Conservation (phyloP, 1,140 invertebrate species). For the Rhizoglyphus robini region DNA sequence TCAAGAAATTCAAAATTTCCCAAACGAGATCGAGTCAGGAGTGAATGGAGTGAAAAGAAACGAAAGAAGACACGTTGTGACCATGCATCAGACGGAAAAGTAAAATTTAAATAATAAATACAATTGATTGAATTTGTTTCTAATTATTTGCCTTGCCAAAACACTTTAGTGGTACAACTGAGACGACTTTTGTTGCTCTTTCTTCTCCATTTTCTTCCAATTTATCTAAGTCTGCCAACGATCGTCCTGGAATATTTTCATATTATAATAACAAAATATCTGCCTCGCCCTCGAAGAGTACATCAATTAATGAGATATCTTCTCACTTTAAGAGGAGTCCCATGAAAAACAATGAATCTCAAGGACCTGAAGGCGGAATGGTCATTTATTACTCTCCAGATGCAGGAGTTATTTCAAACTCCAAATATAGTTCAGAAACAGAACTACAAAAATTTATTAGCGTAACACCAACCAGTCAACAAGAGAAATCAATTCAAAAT, state of each 20-base stretch:
- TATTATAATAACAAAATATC: constrained; percentile 6
- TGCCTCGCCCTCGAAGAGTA: constrained; percentile 17
- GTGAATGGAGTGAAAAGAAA: neutral
- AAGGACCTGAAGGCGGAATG: constrained; percentile 16
- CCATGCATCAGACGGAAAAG: constrained; percentile 16
- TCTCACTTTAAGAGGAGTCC: neutral
- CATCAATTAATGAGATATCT: constrained; percentile 16
- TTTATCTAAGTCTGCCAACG: neutral
- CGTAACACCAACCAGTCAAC: neutral
- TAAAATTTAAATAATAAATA: neutral
- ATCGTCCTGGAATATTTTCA: neutral
- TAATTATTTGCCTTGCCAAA: neutral
- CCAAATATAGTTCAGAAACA: constrained; percentile 13
- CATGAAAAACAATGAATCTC: neutral
- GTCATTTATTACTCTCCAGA: constrained; percentile 23
- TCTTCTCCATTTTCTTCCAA: neutral
- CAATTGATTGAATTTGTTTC: neutral
- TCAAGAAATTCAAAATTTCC: neutral
- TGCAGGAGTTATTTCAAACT: neutral
- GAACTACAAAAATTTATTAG: constrained; percentile 14
- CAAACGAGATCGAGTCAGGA: neutral
- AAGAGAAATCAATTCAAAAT: neutral
- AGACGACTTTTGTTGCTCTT: constrained; percentile 19
- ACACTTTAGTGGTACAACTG: constrained; percentile 18
- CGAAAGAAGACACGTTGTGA: neutral